Evolutionary conservation across 2,888 invertebrate species (phyloP), one percentile per base, ranked within the genome.

Genomic region (Pocota personata): DNA sequence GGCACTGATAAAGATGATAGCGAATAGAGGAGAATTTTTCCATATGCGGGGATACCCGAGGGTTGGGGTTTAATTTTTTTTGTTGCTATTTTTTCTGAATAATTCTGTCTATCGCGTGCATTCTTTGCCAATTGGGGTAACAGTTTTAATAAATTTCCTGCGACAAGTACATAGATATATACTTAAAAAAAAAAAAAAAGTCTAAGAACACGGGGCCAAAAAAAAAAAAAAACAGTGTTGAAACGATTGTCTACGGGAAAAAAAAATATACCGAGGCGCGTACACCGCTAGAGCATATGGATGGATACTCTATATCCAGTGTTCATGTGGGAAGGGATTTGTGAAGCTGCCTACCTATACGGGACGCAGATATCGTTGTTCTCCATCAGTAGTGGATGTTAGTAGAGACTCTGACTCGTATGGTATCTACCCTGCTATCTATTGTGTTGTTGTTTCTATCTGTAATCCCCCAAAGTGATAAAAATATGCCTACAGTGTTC

Each of bases 281-380:
- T 40, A 30, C 2, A 62, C 2, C 58, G n/a, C 7, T 14, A 19
- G 24, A 35, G 12, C 52, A 50, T 57, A 72, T 86, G 40, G 21
- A 75, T 84, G 84, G 66, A 66, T 76, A 57, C 62, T 57, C 58
- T 67, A 60, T 73, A 78, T 78, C 62, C 84, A 57, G 91, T 91
- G 91, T 91, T 91, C 88, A 91, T 92, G 90, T 92, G 92, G 92
- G 91, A 89, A 89, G 92, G 92, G 82, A 92, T 92, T 88, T 91
- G 90, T 84, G 92, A 92, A 88, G 92, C 91, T 78, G 92, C 92
- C 40, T 90, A 90, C 88, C 88, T 92, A 50, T 92, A 92, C 88
- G 92, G 92, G 87, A 88, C 90, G 73, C 91, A 92, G 82, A 89
- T 92, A 58, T 91, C 92, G 69, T 89, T 90, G 55, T 91, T 92